Evolutionary conservation across 30 jellyfish, hydroid and myxozoan species (phyloP).

Genomic region (Turritopsis dohrnii): DNA sequence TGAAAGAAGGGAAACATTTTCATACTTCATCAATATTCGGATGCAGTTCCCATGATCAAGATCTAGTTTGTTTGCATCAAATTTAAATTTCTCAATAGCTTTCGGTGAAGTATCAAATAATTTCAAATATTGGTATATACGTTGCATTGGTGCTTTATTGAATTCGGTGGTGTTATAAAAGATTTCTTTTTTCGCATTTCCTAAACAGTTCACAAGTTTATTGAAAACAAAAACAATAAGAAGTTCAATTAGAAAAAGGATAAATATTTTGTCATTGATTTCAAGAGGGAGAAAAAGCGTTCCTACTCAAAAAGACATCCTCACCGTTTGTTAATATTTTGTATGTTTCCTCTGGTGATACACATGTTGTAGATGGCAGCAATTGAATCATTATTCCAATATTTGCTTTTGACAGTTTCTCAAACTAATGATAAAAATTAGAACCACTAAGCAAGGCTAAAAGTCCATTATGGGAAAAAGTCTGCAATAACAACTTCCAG

Average conservation of each 20-base stretch:
- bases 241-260: too few species aligned
- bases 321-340: background rate
- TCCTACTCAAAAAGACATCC: too few species aligned
- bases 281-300: too few species aligned
- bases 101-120: conserved; percentile 18
- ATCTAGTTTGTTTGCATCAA: background rate
- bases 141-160: conserved; percentile 26
- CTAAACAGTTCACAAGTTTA: too few species aligned
- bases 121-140: conserved; percentile 22
- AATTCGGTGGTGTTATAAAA: background rate
- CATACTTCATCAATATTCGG: background rate
- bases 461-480: too few species aligned
- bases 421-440: background rate
- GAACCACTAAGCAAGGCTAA: too few species aligned
- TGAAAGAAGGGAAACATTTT: background rate
- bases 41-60: conserved; percentile 4
- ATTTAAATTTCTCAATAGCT: background rate
- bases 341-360: conserved; percentile 5
- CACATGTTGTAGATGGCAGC: background rate
- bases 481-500: too few species aligned
- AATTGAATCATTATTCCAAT: background rate
- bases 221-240: background rate
- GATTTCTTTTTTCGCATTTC: background rate
- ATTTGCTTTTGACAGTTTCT: background rate
- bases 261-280: too few species aligned